Conservation (phyloP, 2,113 vertebrate species). For the Hippopotamus amphibius region DNA sequence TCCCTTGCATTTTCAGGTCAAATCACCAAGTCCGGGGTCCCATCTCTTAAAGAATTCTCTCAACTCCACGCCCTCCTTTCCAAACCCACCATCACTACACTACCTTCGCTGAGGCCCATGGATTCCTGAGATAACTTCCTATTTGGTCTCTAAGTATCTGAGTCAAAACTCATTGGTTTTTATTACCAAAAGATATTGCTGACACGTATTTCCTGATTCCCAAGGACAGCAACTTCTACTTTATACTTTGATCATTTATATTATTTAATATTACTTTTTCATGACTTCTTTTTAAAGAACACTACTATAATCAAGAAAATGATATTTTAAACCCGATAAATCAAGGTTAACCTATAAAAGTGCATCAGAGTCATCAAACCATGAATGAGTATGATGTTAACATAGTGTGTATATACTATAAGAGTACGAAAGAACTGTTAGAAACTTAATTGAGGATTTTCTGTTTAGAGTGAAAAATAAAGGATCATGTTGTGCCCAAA, state of each 20-base stretch:
- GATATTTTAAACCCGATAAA: neutral
- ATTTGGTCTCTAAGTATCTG: neutral
- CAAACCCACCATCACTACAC: neutral
- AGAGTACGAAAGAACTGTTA: neutral
- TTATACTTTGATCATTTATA: neutral
- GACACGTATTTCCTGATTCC: neutral
- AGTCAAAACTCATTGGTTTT: neutral
- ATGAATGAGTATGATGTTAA: neutral
- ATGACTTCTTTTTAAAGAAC: neutral
- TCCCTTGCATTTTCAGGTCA: neutral
- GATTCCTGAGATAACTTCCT: neutral
- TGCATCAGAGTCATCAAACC: neutral
- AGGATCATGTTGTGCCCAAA: neutral
- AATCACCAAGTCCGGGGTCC: neutral
- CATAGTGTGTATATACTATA: neutral
- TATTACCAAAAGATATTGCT: neutral
- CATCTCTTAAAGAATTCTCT: neutral
- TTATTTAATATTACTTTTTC: slow-evolving; percentile 17
- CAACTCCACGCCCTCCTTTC: neutral
- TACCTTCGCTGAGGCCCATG: neutral
- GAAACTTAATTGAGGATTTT: neutral
- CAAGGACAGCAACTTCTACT: neutral
- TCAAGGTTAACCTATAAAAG: slow-evolving; percentile 32
- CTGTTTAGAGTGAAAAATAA: neutral
- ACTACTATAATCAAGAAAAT: neutral